A percentile compares a stretch with the other conserved stretches of the same genome.
Evolutionary conservation across 2,113 vertebrate genomes (phyloP).

Genomic region (Crotalus viridis): DNA sequence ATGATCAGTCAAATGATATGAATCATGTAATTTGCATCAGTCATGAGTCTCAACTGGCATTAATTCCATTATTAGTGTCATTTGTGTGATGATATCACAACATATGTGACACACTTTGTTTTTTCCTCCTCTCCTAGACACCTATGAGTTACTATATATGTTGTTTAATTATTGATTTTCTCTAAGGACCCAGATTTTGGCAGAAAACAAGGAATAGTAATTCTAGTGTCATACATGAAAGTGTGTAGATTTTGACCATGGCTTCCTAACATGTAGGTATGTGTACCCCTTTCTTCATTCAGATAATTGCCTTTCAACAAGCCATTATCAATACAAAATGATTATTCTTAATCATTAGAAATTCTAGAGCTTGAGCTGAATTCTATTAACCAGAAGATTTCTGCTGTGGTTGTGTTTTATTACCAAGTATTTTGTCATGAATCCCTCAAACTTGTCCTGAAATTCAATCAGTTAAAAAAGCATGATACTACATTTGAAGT

Average conservation of each 20-base stretch:
- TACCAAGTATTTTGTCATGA: not conserved
- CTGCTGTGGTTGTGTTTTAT: not conserved
- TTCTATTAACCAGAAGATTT: not conserved
- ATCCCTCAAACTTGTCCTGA: not conserved
- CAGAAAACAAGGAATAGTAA: not conserved
- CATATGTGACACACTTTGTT: not conserved
- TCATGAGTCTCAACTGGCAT: not conserved
- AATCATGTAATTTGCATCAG: not conserved
- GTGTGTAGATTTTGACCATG: not conserved
- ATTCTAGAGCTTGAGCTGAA: not conserved
- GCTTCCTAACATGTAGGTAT: not conserved
- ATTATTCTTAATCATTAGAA: not conserved
- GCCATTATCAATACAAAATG: not conserved
- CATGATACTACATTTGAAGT: not conserved
- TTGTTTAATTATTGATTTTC: not conserved
- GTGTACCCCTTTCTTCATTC: not conserved
- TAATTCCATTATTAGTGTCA: not conserved
- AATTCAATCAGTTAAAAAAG: not conserved
- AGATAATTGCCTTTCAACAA: not conserved
- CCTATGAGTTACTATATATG: not conserved
- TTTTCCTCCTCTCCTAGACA: not conserved
- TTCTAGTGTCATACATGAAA: not conserved
- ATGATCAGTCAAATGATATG: not conserved
- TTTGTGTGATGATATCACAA: not conserved
- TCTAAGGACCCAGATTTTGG: not conserved